Percentiles rank a stretch among this genome's conserved stretches.
These are phyloP conservation scores for Fistularia tabacaria DNA, from an alignment of 2,797 vertebrate species.

Conservation along the genomic window DNA sequence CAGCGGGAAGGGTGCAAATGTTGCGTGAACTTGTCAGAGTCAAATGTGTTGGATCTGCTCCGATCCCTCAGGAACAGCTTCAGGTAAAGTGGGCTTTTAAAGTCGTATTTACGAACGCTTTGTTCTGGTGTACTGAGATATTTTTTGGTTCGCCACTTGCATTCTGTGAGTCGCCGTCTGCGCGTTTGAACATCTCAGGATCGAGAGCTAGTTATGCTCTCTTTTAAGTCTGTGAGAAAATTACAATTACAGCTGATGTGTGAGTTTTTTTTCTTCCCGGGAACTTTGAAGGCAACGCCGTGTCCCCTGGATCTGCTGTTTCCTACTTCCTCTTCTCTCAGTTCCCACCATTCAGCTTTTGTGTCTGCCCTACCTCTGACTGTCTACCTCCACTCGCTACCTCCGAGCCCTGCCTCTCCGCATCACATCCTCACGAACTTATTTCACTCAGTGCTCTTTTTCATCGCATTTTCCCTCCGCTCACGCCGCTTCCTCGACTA, in stretches of 20 bases:
- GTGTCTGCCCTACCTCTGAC: slow-evolving; percentile 20
- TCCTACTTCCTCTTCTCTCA: slow-evolving; percentile 53
- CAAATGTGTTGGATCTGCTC: no score
- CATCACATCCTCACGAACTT: slow-evolving; percentile 15
- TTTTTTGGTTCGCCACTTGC: no score
- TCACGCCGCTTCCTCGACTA: slow-evolving; percentile 6
- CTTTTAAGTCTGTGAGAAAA: slow-evolving; percentile 31
- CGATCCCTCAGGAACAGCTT: no score
- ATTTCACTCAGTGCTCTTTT: slow-evolving; percentile 10
- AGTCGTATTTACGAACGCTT: no score
- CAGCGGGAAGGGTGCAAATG: no score
- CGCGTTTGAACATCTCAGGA: background rate
- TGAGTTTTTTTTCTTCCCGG: slow-evolving; percentile 3
- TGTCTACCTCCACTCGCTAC: slow-evolving; percentile 18
- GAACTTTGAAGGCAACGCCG: slow-evolving; percentile 10
- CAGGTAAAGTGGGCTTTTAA: no score
- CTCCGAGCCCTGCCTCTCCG: slow-evolving; percentile 20
- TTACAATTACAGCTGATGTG: slow-evolving; percentile 19
- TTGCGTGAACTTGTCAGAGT: no score
- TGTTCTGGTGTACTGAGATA: no score
- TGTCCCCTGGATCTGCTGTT: slow-evolving; percentile 41
- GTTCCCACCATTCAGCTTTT: slow-evolving; percentile 39
- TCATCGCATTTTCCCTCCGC: slow-evolving; percentile 12
- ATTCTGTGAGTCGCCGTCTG: background rate
- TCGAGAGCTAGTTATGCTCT: background rate